Percentiles rank a stretch among this genome's conserved stretches.
Evolutionary conservation across 2,113 vertebrate genomes (phyloP).

Genomic region (Lasiurus cinereus): DNA sequence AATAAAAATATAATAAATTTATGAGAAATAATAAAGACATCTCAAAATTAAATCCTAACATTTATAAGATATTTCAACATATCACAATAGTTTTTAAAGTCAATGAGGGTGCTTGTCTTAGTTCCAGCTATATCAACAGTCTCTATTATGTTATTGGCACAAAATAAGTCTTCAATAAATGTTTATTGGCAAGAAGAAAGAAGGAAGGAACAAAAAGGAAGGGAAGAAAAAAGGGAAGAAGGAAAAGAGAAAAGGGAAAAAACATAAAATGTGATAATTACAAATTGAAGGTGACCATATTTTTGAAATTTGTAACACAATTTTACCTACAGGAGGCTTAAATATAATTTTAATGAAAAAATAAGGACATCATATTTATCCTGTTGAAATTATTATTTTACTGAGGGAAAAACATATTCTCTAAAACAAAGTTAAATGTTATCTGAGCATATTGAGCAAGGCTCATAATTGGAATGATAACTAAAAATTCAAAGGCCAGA

Average conservation of each 20-base stretch:
- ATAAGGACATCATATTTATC: slow-evolving; percentile 58
- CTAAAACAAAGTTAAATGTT: slow-evolving; percentile 58
- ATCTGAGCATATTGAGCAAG: slow-evolving; percentile 43
- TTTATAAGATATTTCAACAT: not conserved
- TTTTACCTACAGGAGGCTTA: slow-evolving; percentile 33
- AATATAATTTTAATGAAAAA: slow-evolving; percentile 45
- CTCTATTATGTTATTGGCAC: not conserved
- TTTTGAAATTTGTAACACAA: slow-evolving; percentile 25
- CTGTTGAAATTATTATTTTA: slow-evolving; percentile 58
- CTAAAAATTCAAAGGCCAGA: slow-evolving; percentile 72
- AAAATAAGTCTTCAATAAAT: not conserved
- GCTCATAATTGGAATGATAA: slow-evolving; percentile 33
- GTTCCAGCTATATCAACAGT: not conserved
- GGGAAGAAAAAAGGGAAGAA: not conserved
- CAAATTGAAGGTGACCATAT: not conserved
- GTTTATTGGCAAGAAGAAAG: not conserved
- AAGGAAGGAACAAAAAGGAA: not conserved
- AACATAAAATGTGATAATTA: not conserved
- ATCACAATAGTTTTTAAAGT: not conserved
- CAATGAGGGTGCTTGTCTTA: not conserved
- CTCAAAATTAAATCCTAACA: not conserved
- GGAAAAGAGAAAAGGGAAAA: not conserved
- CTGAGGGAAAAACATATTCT: slow-evolving; percentile 43
- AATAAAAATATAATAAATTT: not conserved
- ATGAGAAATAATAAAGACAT: slow-evolving; percentile 9